phyloP scores from a whole-genome alignment of 2,888 invertebrate species.

The Scrobipalpa atriplicella region DNA sequence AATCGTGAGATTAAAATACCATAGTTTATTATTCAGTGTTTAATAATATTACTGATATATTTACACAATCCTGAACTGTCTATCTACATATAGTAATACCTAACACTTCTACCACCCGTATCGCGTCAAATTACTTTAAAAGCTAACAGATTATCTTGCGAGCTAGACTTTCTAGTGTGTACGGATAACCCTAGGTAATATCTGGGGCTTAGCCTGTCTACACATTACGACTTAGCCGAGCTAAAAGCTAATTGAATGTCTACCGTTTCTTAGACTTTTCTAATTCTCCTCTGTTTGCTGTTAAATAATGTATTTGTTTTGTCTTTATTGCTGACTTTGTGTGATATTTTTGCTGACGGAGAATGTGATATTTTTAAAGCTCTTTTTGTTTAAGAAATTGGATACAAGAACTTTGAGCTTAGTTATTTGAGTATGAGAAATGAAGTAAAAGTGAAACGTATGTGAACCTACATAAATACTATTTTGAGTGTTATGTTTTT shows the following conservation, averaged over 20 bases:
- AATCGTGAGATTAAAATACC: too few relatives aligned
- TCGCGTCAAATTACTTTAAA: slow-evolving; percentile 7
- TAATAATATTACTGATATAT: background rate
- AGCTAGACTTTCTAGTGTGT: background rate
- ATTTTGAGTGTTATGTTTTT: too few relatives aligned
- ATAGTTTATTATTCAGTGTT: too few relatives aligned
- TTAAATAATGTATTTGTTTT: background rate
- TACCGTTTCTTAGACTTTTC: background rate
- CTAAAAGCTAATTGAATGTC: slow-evolving; percentile 4
- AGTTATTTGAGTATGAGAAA: too few relatives aligned
- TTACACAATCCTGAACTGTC: background rate
- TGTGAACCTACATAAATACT: too few relatives aligned
- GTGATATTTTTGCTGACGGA: slow-evolving; percentile 3
- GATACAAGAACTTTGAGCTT: background rate
- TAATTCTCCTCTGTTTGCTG: background rate
- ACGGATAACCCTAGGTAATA: background rate
- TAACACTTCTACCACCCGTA: background rate
- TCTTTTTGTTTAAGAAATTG: background rate
- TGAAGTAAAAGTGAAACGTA: too few relatives aligned
- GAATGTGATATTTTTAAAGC: background rate
- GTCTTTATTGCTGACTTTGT: background rate
- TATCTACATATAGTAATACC: background rate
- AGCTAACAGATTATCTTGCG: background rate
- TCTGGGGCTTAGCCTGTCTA: slow-evolving; percentile 5
- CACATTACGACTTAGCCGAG: background rate